phyloP scores from a whole-genome alignment of 2,888 invertebrate genomes.

The Bedellia somnulentella region DNA sequence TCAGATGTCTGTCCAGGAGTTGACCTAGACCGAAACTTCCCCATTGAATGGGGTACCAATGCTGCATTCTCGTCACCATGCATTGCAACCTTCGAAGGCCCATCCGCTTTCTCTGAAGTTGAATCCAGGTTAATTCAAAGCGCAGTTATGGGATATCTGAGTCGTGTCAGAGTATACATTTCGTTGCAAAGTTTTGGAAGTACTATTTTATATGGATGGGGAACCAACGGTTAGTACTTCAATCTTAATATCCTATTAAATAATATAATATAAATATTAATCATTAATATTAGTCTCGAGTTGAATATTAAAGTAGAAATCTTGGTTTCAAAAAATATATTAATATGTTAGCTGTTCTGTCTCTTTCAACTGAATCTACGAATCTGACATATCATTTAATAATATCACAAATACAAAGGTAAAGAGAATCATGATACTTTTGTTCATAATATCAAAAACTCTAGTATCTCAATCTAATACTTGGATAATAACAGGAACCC shows the following conservation, averaged over 20 bases:
- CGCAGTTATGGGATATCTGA: constrained; percentile 44
- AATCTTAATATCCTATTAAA: no score
- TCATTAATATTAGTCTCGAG: no score
- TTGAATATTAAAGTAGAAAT: no score
- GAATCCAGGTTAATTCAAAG: constrained; percentile 66
- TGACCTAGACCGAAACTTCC: constrained; percentile 79
- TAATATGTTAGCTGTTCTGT: neutral
- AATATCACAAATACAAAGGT: no score
- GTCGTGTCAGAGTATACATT: constrained; percentile 65
- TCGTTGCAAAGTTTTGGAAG: constrained; percentile 76
- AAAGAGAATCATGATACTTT: no score
- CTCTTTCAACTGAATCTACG: neutral
- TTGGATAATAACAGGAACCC: constrained; percentile 21
- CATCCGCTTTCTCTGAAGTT: constrained; percentile 66
- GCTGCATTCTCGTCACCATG: constrained; percentile 57
- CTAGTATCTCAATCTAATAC: neutral
- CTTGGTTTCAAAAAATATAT: neutral
- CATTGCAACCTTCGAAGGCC: constrained; percentile 65
- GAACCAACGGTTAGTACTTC: constrained; percentile 51
- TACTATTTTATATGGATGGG: constrained; percentile 72
- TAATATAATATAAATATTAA: no score
- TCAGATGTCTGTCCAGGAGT: constrained; percentile 65
- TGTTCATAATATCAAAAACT: no score
- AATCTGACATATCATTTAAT: constrained; percentile 1
- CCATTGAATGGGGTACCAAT: constrained; percentile 67